phyloP scores from a whole-genome alignment of 1,140 invertebrate species.

The Battus philenor region DNA sequence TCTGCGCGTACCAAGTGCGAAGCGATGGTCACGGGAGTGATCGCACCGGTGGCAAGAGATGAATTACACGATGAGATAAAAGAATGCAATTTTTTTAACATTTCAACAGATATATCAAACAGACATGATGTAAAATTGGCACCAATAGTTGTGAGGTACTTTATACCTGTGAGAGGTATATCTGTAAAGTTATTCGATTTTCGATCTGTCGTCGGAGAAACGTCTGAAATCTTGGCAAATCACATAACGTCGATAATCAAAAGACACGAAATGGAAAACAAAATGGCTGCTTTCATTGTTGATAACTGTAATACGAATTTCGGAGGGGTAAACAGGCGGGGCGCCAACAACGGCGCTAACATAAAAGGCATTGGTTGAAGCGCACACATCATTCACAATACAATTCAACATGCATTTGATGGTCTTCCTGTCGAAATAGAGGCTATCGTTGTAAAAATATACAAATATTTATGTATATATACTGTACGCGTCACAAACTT shows the following conservation, averaged over 20 bases:
- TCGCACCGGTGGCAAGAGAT: no score
- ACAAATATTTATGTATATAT: constrained; percentile 18
- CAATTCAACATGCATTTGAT: constrained; percentile 11
- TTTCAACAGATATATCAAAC: constrained; percentile 6
- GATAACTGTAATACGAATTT: constrained; percentile 17
- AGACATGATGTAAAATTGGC: constrained; percentile 15
- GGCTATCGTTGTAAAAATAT: constrained; percentile 16
- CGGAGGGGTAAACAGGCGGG: constrained; percentile 7
- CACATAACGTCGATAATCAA: constrained; percentile 10
- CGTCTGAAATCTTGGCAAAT: constrained; percentile 7
- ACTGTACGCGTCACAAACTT: constrained; percentile 12
- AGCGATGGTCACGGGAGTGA: no score
- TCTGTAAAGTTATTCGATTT: no score
- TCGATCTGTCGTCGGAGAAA: no score
- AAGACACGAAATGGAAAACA: constrained; percentile 14
- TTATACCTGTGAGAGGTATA: constrained; percentile 10
- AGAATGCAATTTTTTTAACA: constrained; percentile 4
- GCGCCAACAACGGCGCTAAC: constrained; percentile 7
- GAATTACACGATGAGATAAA: no score
- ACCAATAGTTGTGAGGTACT: constrained; percentile 7
- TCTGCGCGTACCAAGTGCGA: no score
- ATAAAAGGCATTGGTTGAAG: constrained; percentile 11
- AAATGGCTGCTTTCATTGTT: constrained; percentile 11
- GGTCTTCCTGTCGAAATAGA: constrained; percentile 6
- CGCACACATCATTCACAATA: constrained; percentile 15